phyloP scores from a whole-genome alignment of 2,797 vertebrate genomes.

The Numenius phaeopus region DNA sequence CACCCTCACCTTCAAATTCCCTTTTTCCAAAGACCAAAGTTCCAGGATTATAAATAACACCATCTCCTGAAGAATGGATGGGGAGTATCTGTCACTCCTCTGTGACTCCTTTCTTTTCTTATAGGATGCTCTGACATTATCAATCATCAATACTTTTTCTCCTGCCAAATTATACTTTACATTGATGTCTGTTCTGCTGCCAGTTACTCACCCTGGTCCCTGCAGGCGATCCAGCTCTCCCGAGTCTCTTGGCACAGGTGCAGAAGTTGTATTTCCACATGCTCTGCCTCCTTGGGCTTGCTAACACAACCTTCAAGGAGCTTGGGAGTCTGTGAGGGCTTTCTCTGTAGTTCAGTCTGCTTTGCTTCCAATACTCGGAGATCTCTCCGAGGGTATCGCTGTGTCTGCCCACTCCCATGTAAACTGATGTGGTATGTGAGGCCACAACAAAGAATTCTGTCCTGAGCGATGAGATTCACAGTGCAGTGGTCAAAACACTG shows the following conservation, averaged over 20 bases:
- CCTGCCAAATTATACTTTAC: neutral
- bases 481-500: neutral
- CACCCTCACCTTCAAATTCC: neutral
- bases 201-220: neutral
- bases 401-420: rapidly evolving
- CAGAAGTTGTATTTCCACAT: neutral
- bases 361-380: neutral
- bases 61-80: neutral
- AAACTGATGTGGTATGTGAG: neutral
- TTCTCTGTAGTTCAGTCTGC: neutral
- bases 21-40: neutral
- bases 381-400: rapidly evolving
- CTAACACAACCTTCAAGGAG: neutral
- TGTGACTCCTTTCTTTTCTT: neutral
- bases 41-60: neutral
- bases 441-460: neutral
- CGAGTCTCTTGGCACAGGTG: neutral
- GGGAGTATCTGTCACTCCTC: neutral
- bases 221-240: neutral
- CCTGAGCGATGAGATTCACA: rapidly evolving
- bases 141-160: neutral
- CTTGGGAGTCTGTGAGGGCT: neutral
- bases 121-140: neutral
- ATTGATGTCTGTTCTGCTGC: neutral
- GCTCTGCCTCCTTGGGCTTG: neutral